Conservation (phyloP, 2,113 vertebrate species). For the Geococcyx californianus region DNA sequence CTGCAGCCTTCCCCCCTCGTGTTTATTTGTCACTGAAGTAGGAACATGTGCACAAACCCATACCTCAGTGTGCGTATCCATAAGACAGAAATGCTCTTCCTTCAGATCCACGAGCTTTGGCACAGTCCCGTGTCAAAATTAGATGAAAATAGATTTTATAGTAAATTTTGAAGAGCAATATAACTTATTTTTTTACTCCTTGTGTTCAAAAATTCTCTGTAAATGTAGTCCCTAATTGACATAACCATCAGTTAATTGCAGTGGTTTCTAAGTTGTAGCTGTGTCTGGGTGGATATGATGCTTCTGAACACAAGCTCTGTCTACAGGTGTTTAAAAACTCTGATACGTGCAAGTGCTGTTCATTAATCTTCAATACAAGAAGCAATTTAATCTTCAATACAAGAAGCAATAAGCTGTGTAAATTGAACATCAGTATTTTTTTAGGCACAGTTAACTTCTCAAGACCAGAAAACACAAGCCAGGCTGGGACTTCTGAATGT, state of each 20-base stretch:
- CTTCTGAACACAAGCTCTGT: neutral
- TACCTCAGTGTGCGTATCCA: rapidly evolving
- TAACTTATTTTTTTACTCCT: neutral
- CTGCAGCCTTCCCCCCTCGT: neutral
- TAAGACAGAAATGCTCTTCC: neutral
- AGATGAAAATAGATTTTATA: conserved; percentile 2
- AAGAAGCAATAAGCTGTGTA: neutral
- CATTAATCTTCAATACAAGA: conserved; percentile 15
- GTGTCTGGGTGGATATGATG: neutral
- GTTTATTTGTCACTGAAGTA: neutral
- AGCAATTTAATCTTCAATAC: no score
- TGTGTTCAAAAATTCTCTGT: neutral
- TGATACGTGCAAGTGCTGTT: neutral
- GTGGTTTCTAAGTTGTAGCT: neutral
- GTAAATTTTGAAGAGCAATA: conserved; percentile 1
- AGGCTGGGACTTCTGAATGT: rapidly evolving
- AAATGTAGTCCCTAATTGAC: neutral
- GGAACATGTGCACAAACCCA: neutral
- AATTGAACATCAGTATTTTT: neutral
- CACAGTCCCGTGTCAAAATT: neutral
- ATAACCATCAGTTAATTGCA: neutral
- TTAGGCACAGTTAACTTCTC: neutral
- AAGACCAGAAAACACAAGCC: neutral
- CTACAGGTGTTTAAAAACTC: neutral
- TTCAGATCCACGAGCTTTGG: neutral